A percentile compares a stretch with the other conserved stretches of the same genome.
Evolutionary conservation across 2,797 vertebrate genomes (phyloP).

Genomic region (Diplodus puntazzo): DNA sequence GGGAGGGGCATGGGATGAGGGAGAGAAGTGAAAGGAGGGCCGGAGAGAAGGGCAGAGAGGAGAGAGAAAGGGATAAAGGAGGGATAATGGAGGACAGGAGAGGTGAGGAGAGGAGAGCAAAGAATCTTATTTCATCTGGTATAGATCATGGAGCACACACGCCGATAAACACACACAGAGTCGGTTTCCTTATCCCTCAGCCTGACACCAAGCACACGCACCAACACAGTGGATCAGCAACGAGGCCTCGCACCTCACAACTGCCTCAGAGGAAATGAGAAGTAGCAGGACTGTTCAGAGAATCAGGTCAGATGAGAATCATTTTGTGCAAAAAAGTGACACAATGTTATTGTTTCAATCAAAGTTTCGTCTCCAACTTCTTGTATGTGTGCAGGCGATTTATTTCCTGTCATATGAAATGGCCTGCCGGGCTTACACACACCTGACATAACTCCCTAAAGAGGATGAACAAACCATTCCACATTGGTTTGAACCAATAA

Average conservation of each 20-base stretch:
- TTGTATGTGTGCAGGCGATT: background rate
- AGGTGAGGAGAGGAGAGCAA: slow-evolving; percentile 51
- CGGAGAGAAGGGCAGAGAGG: slow-evolving; percentile 28
- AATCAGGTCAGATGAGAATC: background rate
- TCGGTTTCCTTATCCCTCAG: slow-evolving; percentile 15
- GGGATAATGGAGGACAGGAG: slow-evolving; percentile 44
- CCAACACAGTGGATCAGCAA: slow-evolving; percentile 10
- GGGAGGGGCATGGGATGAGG: slow-evolving; percentile 26
- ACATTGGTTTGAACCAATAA: background rate
- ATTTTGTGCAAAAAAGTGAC: background rate
- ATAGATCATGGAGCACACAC: background rate
- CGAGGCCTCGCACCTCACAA: slow-evolving; percentile 15
- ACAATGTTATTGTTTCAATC: background rate
- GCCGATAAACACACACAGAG: slow-evolving; percentile 16
- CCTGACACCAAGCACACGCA: background rate
- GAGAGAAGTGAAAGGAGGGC: slow-evolving; percentile 29
- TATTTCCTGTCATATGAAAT: background rate
- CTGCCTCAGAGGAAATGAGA: background rate
- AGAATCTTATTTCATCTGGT: slow-evolving; percentile 29
- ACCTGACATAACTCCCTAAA: background rate
- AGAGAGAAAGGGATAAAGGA: slow-evolving; percentile 30
- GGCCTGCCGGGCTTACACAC: background rate
- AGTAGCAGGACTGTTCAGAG: background rate
- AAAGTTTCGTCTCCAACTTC: background rate
- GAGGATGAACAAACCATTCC: background rate